A percentile compares a stretch with the other conserved stretches of the same genome.
Conservation (phyloP, 1,140 invertebrate genomes). For the Brachystomella parvula region DNA sequence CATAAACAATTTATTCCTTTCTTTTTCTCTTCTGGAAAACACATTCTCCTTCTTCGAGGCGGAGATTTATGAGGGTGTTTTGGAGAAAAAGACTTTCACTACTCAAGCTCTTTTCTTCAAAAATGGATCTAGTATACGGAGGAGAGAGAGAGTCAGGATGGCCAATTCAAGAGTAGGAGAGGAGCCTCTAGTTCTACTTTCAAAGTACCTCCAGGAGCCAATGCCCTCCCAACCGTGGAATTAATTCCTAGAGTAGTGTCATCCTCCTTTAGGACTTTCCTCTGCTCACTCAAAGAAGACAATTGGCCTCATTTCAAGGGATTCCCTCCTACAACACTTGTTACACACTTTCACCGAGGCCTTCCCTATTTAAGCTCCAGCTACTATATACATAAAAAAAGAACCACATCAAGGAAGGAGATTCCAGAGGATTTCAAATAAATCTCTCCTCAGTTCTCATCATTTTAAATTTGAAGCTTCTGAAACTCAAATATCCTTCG, state of each 20-base stretch:
- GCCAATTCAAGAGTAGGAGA: no score
- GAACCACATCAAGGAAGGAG: no score
- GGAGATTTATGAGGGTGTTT: constrained; percentile 24
- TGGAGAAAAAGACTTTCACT: not conserved
- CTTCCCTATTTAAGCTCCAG: no score
- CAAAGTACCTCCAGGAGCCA: not conserved
- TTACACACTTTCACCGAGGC: no score
- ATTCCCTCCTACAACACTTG: not conserved
- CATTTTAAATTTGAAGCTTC: no score
- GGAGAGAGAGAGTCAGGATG: no score
- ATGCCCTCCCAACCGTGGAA: constrained; percentile 18
- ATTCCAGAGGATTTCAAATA: no score
- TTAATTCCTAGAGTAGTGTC: constrained; percentile 15
- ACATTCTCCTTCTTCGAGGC: constrained; percentile 5
- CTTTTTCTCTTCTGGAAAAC: not conserved
- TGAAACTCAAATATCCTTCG: no score
- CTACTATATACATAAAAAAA: no score
- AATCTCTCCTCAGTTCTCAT: no score
- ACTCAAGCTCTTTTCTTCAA: not conserved
- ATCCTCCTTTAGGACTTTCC: not conserved
- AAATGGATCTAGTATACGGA: not conserved
- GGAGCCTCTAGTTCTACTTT: no score
- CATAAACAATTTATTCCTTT: constrained; percentile 33
- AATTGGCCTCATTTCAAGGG: constrained; percentile 11
- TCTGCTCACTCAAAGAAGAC: not conserved